Base-by-base conservation (phyloP, 1,140 invertebrate genomes). In the Papilio dardanus region DNA sequence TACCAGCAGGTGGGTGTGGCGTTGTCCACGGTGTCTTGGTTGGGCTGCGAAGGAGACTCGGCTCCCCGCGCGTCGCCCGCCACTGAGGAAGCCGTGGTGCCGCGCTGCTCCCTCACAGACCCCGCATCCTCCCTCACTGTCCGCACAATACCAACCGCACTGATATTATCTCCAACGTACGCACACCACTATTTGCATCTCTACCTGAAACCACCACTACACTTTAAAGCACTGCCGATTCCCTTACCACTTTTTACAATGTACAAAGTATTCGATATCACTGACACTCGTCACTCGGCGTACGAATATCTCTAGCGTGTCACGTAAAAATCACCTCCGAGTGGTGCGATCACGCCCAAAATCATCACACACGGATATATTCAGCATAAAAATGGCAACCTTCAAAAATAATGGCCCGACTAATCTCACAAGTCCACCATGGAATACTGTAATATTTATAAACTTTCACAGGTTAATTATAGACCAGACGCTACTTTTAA, bases 401-500 rank as follows among this genome's bases (percentile, higher is more conserved):
- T 90, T 89, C 85, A 82, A 78, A 82, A 84, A 83, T 86, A 86
- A 89, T 83, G 86, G 88, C 81, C 83, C 81, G 83, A 87, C 80
- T 83, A 81, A 81, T 84, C 83, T 85, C 83, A 82, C 84, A 77
- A 88, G 74, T 86, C 78, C 85, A 86, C 88, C 86, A 89, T 90
- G 79, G 83, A 87, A 89, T 85, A 91, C 85, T 88, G 87, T 90
- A 92, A 93, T 93, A 93, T 93, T 93, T 93, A 93, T 92, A 93
- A 93, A 93, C 90, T 93, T 93, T 91, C 90, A 88, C 85, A 81
- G 82, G 86, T 91, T 93, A 93, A 92, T 93, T 91, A 91, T 93
- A 93, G 92, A 91, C 81, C 87, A 92, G 89, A 93, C 89, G 90
- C 87, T 93, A 93, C 89, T 93, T 92, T 91, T 93, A 93, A 92